Base-by-base conservation (phyloP, 2,888 invertebrate genomes). In the Apodemia zela region DNA sequence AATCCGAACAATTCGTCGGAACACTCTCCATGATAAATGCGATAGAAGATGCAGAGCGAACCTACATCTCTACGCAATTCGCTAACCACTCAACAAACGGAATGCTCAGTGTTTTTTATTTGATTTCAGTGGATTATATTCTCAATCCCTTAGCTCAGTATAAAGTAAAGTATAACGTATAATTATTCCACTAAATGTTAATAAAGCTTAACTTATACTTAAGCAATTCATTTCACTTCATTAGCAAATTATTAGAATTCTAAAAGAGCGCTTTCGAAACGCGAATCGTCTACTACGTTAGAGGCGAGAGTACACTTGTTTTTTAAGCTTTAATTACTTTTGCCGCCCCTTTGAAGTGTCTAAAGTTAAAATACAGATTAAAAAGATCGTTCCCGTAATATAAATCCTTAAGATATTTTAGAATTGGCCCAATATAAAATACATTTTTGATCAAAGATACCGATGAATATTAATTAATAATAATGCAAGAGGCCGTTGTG, bases 261-360 rank as follows among this genome's bases (percentile, higher is more conserved):
- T 25, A 54, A 54, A 54, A 54, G 21, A 45, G 15, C 54, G 54
- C 29, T 54, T 51, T 18, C 15, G 25, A 54, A 54, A 54, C 21
- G 11, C 25, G 25, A 54, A 15, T 15, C 21, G 21, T 54, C 54
- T 54, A 51, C 51, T 21, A 54, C 25, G 54, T 25, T 54, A 25
- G 21, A 54, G 13, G 25, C 21, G 29, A 15, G 54, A 29, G 54
- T 25, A 54, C 7, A 5, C 54, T 54, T 54, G 29, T 62, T 62
- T 62, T 58, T 42, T 21, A 54, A 54, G 42, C 60, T 60, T 33
- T 61, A 62, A 62, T 62, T 62, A 62, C 45, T 62, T 62, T 33
- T 45, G n/a, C 54, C 21, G 54, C 25, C 42, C 18, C 62, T 62
- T 62, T 62, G 62, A 47, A 45, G 47, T 57, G 58, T 58, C 33